Base-by-base conservation (phyloP, 2,888 invertebrate genomes). In the Pharmacophagus antenor region DNA sequence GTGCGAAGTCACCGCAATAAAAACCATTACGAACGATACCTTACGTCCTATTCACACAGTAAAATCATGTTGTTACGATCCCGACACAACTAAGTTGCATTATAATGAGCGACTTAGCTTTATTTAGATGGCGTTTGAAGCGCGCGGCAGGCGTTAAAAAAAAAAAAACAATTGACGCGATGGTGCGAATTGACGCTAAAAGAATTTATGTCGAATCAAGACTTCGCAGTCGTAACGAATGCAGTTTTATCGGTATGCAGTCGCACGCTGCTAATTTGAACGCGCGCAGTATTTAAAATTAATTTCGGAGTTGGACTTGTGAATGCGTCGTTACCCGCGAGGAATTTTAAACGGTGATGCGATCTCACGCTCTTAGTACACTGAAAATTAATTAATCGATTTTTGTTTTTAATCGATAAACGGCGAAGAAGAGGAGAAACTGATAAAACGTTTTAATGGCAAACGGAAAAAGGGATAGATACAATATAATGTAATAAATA, bases 81-180 rank as follows among this genome's bases (percentile, higher is more conserved):
- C n/a, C 23, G n/a, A 47, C 42, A 49, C 58, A 58, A 65, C 67
- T 60, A 56, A 64, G 65, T 65, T 67, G 67, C 62, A 61, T 52
- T 60, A 53, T 66, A 64, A 62, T 63, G 58, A 58, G 58, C 18
- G 50, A 51, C 41, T 57, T 44, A 55, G 25, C 55, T 56, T 52
- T 61, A 61, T 61, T 61, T 56, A 61, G 56, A 56, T 48, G 56
- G 52, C 52, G 27, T 27, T 5, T 48, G 61, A 53, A 52, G 47
- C 22, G 37, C 20, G 27, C 51, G 41, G 52, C n/a, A n/a, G n/a
- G n/a, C 21, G 20, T 22, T 17, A n/a, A 50, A 55, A 54, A 37
- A 56, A 60, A 60, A 10, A 31, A 31, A 31, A 31, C 31, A 10
- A 12, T 10, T 12, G 10, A n/a, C 42, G 23, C 4, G n/a, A 47